Conservation (phyloP, 2,797 vertebrate species). For the Danio jaintianensis region DNA sequence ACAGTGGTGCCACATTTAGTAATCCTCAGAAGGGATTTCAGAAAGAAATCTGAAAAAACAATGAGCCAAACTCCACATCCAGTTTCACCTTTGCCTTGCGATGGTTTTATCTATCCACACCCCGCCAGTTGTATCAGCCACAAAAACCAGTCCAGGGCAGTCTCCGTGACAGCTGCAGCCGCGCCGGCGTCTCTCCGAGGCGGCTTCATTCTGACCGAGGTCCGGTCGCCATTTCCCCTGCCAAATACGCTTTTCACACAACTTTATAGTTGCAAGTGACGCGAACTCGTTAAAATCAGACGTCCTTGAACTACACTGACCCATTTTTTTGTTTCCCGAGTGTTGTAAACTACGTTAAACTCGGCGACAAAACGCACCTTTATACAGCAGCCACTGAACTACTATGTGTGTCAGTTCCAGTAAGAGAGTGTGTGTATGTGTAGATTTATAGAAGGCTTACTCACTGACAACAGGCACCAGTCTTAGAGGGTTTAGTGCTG, state of each 20-base stretch:
- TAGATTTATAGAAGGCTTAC: constrained; percentile 44
- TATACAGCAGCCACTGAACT: constrained; percentile 20
- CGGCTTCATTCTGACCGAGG: constrained; percentile 12
- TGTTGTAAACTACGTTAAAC: background rate
- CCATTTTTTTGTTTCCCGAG: constrained; percentile 65
- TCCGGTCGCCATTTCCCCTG: constrained; percentile 4
- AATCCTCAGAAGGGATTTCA: constrained; percentile 6
- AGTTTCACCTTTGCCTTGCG: constrained; percentile 68
- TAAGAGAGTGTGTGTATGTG: constrained; percentile 52
- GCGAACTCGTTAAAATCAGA: constrained; percentile 49
- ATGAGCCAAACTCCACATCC: constrained; percentile 27
- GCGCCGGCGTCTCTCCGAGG: constrained; percentile 24
- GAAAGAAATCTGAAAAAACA: background rate
- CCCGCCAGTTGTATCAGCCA: constrained; percentile 79
- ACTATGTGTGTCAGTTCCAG: constrained; percentile 63
- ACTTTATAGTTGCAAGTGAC: constrained; percentile 46
- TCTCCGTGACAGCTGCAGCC: constrained; percentile 48
- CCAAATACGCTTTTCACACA: constrained; percentile 57
- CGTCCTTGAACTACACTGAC: constrained; percentile 73
- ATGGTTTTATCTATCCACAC: constrained; percentile 79
- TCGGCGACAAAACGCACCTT: background rate
- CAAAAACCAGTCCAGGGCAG: constrained; percentile 72
- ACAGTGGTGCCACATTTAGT: background rate
- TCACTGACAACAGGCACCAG: constrained; percentile 24
- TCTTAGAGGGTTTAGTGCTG: constrained; percentile 49